Evolutionary conservation across 2,888 invertebrate genomes (phyloP).

Genomic region (Epirrita christyi): DNA sequence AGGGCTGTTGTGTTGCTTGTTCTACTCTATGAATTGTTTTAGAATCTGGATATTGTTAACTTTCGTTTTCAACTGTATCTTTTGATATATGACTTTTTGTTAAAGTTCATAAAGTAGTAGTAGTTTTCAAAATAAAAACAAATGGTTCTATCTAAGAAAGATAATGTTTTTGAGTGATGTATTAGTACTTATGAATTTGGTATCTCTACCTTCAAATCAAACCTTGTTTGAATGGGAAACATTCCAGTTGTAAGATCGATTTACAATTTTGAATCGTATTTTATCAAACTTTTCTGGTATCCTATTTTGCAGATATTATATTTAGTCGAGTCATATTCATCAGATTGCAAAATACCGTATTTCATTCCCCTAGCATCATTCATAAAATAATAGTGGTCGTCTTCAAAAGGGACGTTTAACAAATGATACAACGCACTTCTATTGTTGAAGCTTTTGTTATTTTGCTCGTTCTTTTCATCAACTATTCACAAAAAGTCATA

Average conservation of each 20-base stretch:
- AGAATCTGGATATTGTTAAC: constrained; percentile 67
- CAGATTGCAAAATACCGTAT: constrained; percentile 58
- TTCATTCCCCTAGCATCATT: constrained; percentile 73
- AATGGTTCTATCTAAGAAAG: no score
- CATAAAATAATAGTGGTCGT: constrained; percentile 81
- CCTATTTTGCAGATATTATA: constrained; percentile 9
- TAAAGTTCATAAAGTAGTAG: no score
- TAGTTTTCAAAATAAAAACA: no score
- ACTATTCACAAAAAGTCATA: constrained; percentile 50
- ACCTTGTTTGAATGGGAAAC: no score
- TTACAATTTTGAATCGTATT: no score
- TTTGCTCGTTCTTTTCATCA: constrained; percentile 63
- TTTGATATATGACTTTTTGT: not conserved
- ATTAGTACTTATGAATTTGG: no score
- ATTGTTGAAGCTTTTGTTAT: constrained; percentile 81
- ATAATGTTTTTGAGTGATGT: no score
- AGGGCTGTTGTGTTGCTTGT: constrained; percentile 70
- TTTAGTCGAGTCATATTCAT: constrained; percentile 46
- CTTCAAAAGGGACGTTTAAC: constrained; percentile 83
- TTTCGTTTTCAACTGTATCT: constrained; percentile 30
- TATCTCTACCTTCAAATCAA: no score
- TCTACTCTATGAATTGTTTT: constrained; percentile 72
- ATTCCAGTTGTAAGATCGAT: no score
- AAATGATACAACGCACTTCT: constrained; percentile 81
- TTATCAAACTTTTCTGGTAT: no score